Evolutionary conservation across 23 tunicate genomes (phyloP).

Genomic region (Halocynthia roretzi): DNA sequence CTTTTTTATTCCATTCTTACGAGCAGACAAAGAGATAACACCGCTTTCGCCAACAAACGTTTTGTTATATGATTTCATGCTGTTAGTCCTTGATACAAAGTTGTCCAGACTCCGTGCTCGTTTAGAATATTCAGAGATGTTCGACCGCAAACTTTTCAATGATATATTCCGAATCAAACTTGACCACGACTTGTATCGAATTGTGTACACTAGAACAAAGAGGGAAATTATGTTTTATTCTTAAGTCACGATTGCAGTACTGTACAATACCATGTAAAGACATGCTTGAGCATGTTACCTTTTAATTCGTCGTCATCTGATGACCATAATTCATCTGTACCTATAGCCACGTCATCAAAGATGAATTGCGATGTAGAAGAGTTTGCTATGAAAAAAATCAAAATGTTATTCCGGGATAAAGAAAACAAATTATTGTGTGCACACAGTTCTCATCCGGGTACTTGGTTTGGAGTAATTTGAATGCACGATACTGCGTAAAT

Average conservation of each 20-base stretch:
- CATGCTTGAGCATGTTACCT: not conserved
- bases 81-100: too few relatives aligned
- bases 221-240: not conserved
- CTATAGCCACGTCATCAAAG: not conserved
- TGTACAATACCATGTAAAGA: not conserved
- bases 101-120: too few relatives aligned
- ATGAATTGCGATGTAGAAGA: not conserved
- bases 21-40: constrained; percentile 54
- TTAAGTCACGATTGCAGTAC: not conserved
- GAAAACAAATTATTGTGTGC: too few relatives aligned
- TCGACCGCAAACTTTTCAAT: too few relatives aligned
- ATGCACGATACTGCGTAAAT: not conserved
- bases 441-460: too few relatives aligned
- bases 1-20: constrained; percentile 23
- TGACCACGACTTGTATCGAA: constrained; percentile 69
- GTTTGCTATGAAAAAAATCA: not conserved
- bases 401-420: too few relatives aligned
- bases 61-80: not conserved
- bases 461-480: not conserved
- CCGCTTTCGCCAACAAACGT: constrained; percentile 74
- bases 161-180: constrained; percentile 25
- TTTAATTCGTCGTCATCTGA: constrained; percentile 12
- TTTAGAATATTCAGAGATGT: too few relatives aligned
- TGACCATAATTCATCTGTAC: not conserved
- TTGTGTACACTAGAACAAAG: constrained; percentile 44